Evolutionary conservation across 2,888 invertebrate species (phyloP).

Genomic region (Nemotelus nigrinus): DNA sequence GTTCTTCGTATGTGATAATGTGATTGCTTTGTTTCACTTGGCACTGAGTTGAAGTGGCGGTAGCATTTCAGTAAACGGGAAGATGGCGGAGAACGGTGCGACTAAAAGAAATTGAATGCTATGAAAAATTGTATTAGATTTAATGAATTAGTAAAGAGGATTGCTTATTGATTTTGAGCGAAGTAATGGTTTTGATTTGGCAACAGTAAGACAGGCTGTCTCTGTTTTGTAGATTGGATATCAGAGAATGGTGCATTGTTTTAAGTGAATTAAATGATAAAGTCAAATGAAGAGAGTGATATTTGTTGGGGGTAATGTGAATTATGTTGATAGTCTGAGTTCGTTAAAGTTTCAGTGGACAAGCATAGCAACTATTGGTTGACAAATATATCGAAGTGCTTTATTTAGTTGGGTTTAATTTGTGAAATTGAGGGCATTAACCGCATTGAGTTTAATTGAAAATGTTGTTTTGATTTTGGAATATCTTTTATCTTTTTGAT

Average conservation of each 20-base stretch:
- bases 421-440: too few species aligned
- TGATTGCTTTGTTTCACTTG: constrained; percentile 55
- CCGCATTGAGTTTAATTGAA: too few species aligned
- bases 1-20: constrained; percentile 54
- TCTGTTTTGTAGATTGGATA: constrained; percentile 43
- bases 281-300: constrained; percentile 21
- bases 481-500: too few species aligned
- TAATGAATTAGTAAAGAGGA: constrained; percentile 56
- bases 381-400: too few species aligned
- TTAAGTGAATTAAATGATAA: constrained; percentile 39
- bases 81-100: background rate
- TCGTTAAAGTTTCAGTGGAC: too few species aligned
- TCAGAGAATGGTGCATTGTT: constrained; percentile 24
- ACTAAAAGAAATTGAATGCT: constrained; percentile 34
- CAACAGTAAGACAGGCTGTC: constrained; percentile 43
- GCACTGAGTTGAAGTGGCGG: constrained; percentile 14
- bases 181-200: constrained; percentile 37
- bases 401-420: too few species aligned
- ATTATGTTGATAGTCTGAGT: too few species aligned
- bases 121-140: constrained; percentile 55
- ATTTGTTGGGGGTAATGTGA: too few species aligned
- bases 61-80: background rate
- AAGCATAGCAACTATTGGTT: too few species aligned
- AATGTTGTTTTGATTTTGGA: too few species aligned
- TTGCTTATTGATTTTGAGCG: constrained; percentile 55